A percentile compares a stretch with the other conserved stretches of the same genome.
Conservation (phyloP, 2,888 invertebrate genomes). For the Philaethria dido region DNA sequence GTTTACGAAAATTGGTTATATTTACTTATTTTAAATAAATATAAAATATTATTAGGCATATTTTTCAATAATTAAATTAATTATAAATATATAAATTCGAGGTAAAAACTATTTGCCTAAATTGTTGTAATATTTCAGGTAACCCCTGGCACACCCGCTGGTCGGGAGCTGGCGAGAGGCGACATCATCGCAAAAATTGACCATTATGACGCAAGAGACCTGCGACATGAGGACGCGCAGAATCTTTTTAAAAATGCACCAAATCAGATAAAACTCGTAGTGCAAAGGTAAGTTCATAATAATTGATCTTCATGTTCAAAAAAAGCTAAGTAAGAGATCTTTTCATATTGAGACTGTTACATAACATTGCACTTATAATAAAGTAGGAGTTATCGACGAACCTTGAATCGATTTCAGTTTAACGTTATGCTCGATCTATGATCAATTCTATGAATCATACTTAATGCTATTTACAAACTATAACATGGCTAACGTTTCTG, state of each 20-base stretch:
- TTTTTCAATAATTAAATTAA: no score
- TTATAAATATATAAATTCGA: no score
- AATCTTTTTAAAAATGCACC: conserved; percentile 92
- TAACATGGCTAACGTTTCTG: neutral
- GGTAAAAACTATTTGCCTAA: neutral
- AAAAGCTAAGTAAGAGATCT: no score
- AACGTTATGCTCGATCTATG: conserved; percentile 25
- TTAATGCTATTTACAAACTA: conserved; percentile 18
- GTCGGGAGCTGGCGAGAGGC: conserved; percentile 92
- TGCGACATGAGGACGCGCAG: conserved; percentile 96
- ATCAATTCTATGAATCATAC: conserved; percentile 10
- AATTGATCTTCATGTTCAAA: no score
- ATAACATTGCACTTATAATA: conserved; percentile 12
- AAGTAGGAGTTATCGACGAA: conserved; percentile 25
- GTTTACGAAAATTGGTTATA: no score
- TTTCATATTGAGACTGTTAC: conserved; percentile 1
- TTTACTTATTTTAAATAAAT: no score
- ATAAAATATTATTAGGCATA: no score
- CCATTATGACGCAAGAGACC: conserved; percentile 93
- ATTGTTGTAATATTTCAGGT: conserved; percentile 86
- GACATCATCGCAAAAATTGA: conserved; percentile 96
- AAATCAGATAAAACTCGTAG: conserved; percentile 90
- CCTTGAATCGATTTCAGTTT: conserved; percentile 41
- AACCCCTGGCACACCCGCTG: conserved; percentile 92
- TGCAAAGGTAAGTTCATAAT: conserved; percentile 94